These are phyloP conservation scores for Atlantisia rogersi DNA, from an alignment of 2,113 vertebrate genomes.

Conservation along the genomic window DNA sequence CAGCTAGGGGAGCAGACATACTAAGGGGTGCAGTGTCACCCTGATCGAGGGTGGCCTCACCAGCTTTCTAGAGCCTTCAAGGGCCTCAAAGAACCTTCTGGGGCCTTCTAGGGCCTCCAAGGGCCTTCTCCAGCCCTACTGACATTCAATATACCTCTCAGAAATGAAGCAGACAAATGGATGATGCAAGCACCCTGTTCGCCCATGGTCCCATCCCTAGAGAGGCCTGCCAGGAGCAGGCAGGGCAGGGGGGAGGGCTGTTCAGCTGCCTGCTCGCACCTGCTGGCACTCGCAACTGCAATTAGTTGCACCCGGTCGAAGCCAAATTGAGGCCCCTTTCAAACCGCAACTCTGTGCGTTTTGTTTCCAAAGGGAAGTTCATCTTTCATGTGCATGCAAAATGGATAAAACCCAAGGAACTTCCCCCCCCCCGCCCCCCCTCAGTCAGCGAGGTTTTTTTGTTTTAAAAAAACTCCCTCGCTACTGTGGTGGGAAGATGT, in stretches of 20 bases:
- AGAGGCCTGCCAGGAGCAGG: background rate
- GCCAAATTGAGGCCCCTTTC: slow-evolving; percentile 57
- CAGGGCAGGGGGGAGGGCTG: background rate
- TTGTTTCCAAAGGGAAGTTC: slow-evolving; percentile 64
- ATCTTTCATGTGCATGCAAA: slow-evolving; percentile 63
- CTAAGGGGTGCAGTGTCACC: rapidly evolving
- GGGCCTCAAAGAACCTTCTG: background rate
- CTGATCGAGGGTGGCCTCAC: rapidly evolving
- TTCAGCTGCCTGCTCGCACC: slow-evolving; percentile 61
- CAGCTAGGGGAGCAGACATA: background rate
- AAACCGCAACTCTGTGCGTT: slow-evolving; percentile 35
- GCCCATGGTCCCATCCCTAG: rapidly evolving
- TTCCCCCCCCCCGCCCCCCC: background rate
- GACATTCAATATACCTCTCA: rapidly evolving
- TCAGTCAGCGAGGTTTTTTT: background rate
- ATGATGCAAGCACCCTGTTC: rapidly evolving
- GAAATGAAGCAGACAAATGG: rapidly evolving
- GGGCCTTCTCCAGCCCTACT: background rate
- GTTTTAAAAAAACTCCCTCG: background rate
- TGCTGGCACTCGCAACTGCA: slow-evolving; percentile 9
- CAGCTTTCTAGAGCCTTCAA: background rate
- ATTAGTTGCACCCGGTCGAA: slow-evolving; percentile 55
- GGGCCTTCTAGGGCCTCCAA: background rate
- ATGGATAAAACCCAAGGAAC: slow-evolving; percentile 50
- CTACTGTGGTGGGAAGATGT: background rate